phyloP scores from a whole-genome alignment of 1,140 invertebrate genomes.

The Hypsibius dujardini region DNA sequence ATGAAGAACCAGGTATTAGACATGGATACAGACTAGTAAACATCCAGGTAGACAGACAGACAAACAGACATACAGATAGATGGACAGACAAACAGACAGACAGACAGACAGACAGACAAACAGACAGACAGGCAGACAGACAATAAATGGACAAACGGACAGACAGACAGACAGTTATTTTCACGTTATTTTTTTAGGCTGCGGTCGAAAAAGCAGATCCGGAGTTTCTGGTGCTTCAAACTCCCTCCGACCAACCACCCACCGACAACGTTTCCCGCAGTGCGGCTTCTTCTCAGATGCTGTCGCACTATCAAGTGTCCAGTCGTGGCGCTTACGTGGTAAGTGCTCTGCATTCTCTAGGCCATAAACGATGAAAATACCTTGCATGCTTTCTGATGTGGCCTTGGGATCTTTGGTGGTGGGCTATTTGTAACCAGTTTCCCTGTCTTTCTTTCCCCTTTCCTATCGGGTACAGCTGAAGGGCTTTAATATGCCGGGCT shows the following conservation, averaged over 20 bases:
- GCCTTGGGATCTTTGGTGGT: conserved; percentile 11
- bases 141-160: too few relatives aligned
- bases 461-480: conserved; percentile 53
- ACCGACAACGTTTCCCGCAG: conserved; percentile 21
- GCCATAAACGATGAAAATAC: background rate
- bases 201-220: conserved; percentile 45
- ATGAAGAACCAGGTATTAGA: conserved; percentile 44
- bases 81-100: too few relatives aligned
- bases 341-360: conserved; percentile 33
- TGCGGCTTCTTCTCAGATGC: background rate
- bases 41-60: too few relatives aligned
- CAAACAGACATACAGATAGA: too few relatives aligned
- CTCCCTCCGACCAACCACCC: conserved; percentile 44
- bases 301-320: background rate
- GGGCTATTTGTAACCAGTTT: background rate
- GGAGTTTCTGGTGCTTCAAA: conserved; percentile 79
- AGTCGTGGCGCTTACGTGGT: conserved; percentile 62
- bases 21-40: too few relatives aligned
- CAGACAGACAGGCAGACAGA: too few relatives aligned
- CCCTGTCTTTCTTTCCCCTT: conserved; percentile 27
- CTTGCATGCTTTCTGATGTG: conserved; percentile 21
- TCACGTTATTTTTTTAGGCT: background rate
- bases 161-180: too few relatives aligned
- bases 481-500: conserved; percentile 78
- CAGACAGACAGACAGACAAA: too few relatives aligned